A percentile compares a stretch with the other conserved stretches of the same genome.
Evolutionary conservation across 2,113 vertebrate genomes (phyloP).

Genomic region (Laticauda laticaudata): DNA sequence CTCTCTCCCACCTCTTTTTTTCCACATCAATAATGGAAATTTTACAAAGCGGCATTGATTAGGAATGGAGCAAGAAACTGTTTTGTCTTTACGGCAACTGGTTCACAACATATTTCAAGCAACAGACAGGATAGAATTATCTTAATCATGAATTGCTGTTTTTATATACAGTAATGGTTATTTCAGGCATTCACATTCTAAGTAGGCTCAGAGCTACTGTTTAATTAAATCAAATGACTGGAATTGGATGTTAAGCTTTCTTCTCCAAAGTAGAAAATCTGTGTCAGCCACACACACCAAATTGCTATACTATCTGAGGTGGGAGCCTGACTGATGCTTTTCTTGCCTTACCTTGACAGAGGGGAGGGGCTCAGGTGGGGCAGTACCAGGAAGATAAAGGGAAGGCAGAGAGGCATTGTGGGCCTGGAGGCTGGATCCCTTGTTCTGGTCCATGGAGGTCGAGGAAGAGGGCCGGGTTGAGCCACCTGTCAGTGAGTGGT

Average conservation of each 20-base stretch:
- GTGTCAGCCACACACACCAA: background rate
- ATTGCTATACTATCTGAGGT: background rate
- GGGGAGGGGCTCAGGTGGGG: slow-evolving; percentile 25
- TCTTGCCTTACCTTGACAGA: slow-evolving; percentile 50
- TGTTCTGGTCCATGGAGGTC: slow-evolving; percentile 79
- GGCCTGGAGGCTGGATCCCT: slow-evolving; percentile 75
- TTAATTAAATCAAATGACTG: background rate
- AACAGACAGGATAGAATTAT: background rate
- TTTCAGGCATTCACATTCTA: background rate
- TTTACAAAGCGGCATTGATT: background rate
- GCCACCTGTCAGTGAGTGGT: slow-evolving; percentile 47
- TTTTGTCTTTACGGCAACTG: background rate
- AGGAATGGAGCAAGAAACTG: background rate
- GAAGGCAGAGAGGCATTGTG: slow-evolving; percentile 84
- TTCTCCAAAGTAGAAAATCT: background rate
- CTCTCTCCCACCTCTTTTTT: background rate
- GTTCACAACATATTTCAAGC: background rate
- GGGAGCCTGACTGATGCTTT: background rate
- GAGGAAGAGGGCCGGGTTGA: slow-evolving; percentile 76
- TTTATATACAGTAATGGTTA: background rate
- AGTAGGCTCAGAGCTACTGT: background rate
- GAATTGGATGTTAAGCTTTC: background rate
- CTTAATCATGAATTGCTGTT: background rate
- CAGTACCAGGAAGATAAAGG: slow-evolving; percentile 58
- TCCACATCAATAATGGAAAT: background rate